Conservation (phyloP, 2,888 invertebrate species). For the Epinotia bilunana region DNA sequence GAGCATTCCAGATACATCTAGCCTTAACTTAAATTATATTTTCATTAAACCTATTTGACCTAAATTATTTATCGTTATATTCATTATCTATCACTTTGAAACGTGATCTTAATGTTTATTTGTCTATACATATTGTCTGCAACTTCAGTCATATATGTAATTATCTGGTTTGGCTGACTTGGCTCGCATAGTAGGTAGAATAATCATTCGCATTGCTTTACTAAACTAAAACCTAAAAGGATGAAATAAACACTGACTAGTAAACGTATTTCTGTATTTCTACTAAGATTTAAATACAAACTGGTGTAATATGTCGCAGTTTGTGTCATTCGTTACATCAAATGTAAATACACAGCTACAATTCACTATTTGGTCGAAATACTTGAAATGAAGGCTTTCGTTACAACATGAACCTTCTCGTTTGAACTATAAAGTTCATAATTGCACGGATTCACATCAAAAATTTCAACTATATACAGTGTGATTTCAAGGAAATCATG, state of each 20-base stretch:
- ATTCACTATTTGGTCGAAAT: neutral
- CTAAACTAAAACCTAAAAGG: neutral
- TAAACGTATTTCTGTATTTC: constrained; percentile 17
- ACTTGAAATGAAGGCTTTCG: neutral
- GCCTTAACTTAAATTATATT: too few relatives aligned
- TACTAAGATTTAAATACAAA: constrained; percentile 9
- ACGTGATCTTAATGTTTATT: too few relatives aligned
- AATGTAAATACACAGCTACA: constrained; percentile 9
- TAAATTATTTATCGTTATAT: too few relatives aligned
- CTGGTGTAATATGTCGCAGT: constrained; percentile 8
- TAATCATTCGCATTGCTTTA: neutral
- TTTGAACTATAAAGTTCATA: neutral
- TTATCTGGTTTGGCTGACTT: too few relatives aligned
- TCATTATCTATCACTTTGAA: too few relatives aligned
- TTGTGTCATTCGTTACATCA: constrained; percentile 1
- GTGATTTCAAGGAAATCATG: constrained; percentile 22
- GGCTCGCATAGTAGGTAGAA: neutral
- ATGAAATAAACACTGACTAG: neutral
- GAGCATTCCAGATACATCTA: too few relatives aligned
- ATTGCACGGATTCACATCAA: neutral
- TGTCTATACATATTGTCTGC: too few relatives aligned
- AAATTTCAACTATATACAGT: neutral
- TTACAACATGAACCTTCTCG: neutral
- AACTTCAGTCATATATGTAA: too few relatives aligned
- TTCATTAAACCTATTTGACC: too few relatives aligned